Evolutionary conservation across 2,113 vertebrate genomes (phyloP).

Genomic region (Gasterosteus nipponicus): DNA sequence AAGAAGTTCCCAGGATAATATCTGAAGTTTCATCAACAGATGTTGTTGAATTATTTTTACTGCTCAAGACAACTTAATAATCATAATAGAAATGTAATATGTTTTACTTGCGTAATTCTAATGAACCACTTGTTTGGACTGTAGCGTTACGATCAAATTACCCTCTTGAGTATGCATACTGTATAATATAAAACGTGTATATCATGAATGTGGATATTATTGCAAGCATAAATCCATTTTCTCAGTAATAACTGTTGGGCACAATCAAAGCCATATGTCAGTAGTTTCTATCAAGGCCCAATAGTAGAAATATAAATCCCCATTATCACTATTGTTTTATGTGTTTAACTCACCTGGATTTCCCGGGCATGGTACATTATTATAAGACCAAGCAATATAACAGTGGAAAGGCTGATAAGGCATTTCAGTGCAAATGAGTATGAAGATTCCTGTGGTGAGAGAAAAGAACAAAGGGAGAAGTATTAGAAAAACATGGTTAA

Average conservation of each 20-base stretch:
- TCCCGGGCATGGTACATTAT: slow-evolving; percentile 95
- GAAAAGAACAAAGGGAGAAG: slow-evolving; percentile 42
- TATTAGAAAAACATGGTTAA: slow-evolving; percentile 25
- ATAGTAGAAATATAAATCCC: background rate
- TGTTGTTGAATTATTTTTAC: background rate
- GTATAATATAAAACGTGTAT: background rate
- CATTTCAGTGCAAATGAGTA: slow-evolving; percentile 96
- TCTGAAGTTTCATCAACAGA: background rate
- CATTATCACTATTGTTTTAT: background rate
- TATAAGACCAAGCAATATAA: slow-evolving; percentile 95
- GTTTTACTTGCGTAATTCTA: background rate
- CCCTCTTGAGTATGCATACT: background rate
- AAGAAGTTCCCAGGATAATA: background rate
- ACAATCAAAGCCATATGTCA: background rate
- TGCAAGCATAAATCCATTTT: background rate
- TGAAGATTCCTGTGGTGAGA: slow-evolving; percentile 86
- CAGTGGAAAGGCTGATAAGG: slow-evolving; percentile 96
- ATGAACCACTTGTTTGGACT: background rate
- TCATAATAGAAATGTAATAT: background rate
- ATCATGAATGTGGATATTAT: background rate
- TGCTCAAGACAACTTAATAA: background rate
- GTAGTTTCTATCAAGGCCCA: background rate
- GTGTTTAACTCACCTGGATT: slow-evolving; percentile 88
- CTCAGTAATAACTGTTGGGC: background rate
- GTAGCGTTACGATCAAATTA: background rate